Percentiles rank a stretch among this genome's conserved stretches.
Conservation (phyloP, 2,888 invertebrate species). For the Leucophora obtusa region DNA sequence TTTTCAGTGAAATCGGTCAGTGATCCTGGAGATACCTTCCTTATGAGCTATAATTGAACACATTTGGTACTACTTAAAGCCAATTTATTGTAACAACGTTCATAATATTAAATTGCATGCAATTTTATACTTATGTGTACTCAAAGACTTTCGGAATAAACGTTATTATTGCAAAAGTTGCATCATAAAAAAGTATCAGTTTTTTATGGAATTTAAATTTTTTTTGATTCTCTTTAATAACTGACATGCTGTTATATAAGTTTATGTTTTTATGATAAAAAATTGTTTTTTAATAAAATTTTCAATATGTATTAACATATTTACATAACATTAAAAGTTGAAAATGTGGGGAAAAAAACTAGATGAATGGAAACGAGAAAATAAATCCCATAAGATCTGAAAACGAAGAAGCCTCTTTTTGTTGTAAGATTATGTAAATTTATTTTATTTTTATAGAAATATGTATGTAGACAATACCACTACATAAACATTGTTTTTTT, state of each 20-base stretch:
- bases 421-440: background rate
- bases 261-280: background rate
- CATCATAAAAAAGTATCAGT: background rate
- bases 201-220: no score
- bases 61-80: background rate
- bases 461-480: background rate
- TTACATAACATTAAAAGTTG: background rate
- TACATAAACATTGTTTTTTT: background rate
- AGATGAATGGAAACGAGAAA: background rate
- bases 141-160: background rate
- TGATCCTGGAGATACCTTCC: no score
- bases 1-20: no score
- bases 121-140: background rate
- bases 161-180: background rate
- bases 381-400: background rate
- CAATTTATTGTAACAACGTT: background rate
- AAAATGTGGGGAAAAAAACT: background rate
- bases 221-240: background rate
- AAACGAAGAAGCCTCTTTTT: background rate
- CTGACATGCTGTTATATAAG: background rate
- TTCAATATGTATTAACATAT: slow-evolving; percentile 2
- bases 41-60: background rate
- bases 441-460: background rate
- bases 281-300: slow-evolving; percentile 1
- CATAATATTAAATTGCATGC: background rate